These are phyloP conservation scores for Drosophila eugracilis DNA, from an alignment of 1,140 invertebrate species.

Conservation along the genomic window DNA sequence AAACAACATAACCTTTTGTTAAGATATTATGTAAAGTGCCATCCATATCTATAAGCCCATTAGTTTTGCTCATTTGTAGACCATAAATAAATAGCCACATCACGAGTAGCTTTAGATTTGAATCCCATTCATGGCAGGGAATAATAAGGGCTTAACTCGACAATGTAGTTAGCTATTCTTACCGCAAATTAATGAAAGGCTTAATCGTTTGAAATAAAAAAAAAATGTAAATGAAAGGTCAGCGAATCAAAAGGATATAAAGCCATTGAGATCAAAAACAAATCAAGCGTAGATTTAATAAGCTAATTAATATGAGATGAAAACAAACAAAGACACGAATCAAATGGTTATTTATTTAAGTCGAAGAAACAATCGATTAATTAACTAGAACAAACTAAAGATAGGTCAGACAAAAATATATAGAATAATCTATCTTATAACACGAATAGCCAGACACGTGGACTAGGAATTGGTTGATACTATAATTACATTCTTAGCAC, in stretches of 20 bases:
- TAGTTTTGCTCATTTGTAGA: neutral
- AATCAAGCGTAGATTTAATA: neutral
- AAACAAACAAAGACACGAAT: neutral
- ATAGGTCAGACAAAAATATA: too few relatives aligned
- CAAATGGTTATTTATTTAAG: neutral
- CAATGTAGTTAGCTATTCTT: neutral
- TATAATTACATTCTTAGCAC: neutral
- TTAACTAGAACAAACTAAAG: neutral
- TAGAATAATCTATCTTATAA: neutral
- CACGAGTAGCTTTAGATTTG: conserved; percentile 3
- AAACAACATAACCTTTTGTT: neutral
- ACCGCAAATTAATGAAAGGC: neutral
- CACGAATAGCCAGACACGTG: neutral
- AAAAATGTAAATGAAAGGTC: neutral
- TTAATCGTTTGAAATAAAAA: neutral
- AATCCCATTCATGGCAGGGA: neutral
- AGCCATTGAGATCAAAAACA: too few relatives aligned
- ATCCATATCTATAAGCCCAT: neutral
- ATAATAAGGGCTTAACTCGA: neutral
- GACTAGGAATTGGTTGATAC: neutral
- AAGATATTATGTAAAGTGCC: neutral
- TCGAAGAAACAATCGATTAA: neutral
- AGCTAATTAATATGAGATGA: neutral
- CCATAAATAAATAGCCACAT: conserved; percentile 7
- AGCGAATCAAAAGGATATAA: neutral